Percentiles rank a stretch among this genome's conserved stretches.
phyloP scores from a whole-genome alignment of 2,888 invertebrate genomes.

The Tupiocoris notatus region DNA sequence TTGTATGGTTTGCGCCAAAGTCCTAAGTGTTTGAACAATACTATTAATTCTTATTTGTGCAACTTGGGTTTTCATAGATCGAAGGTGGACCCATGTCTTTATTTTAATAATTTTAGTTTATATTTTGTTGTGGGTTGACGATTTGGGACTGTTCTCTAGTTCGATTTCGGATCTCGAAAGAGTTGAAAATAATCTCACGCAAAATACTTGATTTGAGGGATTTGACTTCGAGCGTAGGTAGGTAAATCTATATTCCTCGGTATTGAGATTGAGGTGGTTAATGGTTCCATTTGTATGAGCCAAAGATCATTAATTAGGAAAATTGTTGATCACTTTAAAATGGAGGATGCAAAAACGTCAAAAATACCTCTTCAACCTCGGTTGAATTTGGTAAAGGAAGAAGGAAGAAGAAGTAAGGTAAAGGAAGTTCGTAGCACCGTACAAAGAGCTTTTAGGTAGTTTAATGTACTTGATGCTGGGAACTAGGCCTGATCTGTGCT shows the following conservation, averaged over 20 bases:
- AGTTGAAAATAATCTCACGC: not conserved
- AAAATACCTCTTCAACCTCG: conserved; percentile 22
- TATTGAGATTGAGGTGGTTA: conserved; percentile 5
- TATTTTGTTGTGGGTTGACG: no score
- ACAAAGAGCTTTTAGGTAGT: conserved; percentile 18
- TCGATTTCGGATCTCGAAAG: not conserved
- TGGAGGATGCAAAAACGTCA: conserved; percentile 5
- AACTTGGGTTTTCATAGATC: conserved; percentile 4
- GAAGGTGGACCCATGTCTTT: no score
- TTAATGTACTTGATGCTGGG: conserved; percentile 36
- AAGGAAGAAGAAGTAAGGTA: no score
- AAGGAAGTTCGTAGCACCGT: not conserved
- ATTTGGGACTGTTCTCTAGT: conserved; percentile 10
- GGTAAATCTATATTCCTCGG: conserved; percentile 14
- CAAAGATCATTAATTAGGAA: conserved; percentile 18
- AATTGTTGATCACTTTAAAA: conserved; percentile 24
- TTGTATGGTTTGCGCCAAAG: no score
- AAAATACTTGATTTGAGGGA: not conserved
- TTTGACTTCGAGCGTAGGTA: not conserved
- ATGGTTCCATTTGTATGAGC: conserved; percentile 8
- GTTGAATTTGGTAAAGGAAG: conserved; percentile 5
- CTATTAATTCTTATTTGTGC: no score
- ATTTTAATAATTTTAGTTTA: no score
- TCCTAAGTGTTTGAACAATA: no score
- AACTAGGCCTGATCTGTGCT: conserved; percentile 29